phyloP scores from a whole-genome alignment of 2,888 invertebrate genomes.

The Litoditis marina region DNA sequence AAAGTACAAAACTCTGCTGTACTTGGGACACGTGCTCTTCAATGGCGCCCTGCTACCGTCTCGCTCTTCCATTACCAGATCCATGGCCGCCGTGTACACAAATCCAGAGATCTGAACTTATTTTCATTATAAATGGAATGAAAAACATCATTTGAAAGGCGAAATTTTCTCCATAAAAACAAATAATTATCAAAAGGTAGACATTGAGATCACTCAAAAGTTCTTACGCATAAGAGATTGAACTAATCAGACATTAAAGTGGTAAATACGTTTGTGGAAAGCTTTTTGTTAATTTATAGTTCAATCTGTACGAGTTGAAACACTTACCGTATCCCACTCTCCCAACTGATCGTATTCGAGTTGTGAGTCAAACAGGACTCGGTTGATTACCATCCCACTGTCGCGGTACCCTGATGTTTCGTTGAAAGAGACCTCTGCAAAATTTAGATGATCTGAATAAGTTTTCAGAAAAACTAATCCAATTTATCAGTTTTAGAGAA shows the following conservation, averaged over 20 bases:
- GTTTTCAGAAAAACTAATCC: too few relatives aligned
- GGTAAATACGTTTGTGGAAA: too few relatives aligned
- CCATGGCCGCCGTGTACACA: slow-evolving; percentile 31
- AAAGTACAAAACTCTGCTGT: slow-evolving; percentile 3
- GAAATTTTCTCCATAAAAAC: too few relatives aligned
- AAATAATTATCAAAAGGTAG: too few relatives aligned
- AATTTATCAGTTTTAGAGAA: too few relatives aligned
- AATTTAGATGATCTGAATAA: background rate
- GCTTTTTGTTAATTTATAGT: too few relatives aligned
- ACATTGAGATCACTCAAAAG: too few relatives aligned
- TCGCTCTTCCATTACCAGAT: slow-evolving; percentile 37
- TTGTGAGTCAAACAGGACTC: slow-evolving; percentile 36
- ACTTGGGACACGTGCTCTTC: slow-evolving; percentile 38
- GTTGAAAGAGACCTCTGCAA: slow-evolving; percentile 42
- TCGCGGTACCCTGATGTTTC: slow-evolving; percentile 37
- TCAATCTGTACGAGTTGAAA: too few relatives aligned
- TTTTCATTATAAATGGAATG: background rate
- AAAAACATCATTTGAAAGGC: background rate
- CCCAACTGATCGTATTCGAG: slow-evolving; percentile 41
- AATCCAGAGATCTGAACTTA: slow-evolving; percentile 20
- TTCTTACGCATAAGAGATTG: too few relatives aligned
- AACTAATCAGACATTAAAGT: too few relatives aligned
- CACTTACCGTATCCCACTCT: slow-evolving; percentile 23
- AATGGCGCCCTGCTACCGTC: slow-evolving; percentile 33
- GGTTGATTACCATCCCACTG: slow-evolving; percentile 34